Evolutionary conservation across 2,113 vertebrate species (phyloP), one percentile per base, ranked within the genome.

Genomic region (Triplophysa tibetana): DNA sequence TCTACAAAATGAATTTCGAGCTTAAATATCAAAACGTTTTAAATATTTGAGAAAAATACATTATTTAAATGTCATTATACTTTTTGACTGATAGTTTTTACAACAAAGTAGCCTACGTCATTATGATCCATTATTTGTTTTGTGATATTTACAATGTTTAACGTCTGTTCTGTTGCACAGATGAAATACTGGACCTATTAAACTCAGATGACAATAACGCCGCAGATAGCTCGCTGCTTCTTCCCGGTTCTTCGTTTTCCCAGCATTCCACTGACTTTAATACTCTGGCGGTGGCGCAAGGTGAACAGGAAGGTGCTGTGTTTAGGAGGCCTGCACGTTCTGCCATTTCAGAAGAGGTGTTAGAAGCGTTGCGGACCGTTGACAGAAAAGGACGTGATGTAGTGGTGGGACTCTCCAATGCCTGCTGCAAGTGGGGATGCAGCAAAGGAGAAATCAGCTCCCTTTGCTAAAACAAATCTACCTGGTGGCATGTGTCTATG

Each of bases 351-450:
- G 91, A 92, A 17, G 92, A 94, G 21, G 91, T 93, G 66, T 86
- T 94, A 38, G 91, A 91, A 83, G 89, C 90, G 11, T 82, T 94
- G 63, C 90, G 92, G 38, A 91, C 89, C 29, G 89, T 89, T 45
- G 91, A 90, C 45, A 89, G 94, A 1, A 89, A 90, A 21, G 89
- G 90, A 9, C 89, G 93, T 0, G 94, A 95, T 2, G 89, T 95
- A 73, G 89, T 94, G 84, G 85, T 91, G 33, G 94, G 94, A 7
- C 89, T 96, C 68, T 94, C 93, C 75, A 94, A 91, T 0, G 93
- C 88, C 80, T 96, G 95, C 87, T 96, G 95, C 89, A 94, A 93
- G 72, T 94, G 90, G 93, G 94, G 95, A 0, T 96, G 95, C 86
- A 95, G 92, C 88, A 95, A 94, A 83, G 92, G 89, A 1, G 93